Percentiles rank a stretch among this genome's conserved stretches.
phyloP scores from a whole-genome alignment of 1,140 invertebrate genomes.

The Drosophila biarmipes region DNA sequence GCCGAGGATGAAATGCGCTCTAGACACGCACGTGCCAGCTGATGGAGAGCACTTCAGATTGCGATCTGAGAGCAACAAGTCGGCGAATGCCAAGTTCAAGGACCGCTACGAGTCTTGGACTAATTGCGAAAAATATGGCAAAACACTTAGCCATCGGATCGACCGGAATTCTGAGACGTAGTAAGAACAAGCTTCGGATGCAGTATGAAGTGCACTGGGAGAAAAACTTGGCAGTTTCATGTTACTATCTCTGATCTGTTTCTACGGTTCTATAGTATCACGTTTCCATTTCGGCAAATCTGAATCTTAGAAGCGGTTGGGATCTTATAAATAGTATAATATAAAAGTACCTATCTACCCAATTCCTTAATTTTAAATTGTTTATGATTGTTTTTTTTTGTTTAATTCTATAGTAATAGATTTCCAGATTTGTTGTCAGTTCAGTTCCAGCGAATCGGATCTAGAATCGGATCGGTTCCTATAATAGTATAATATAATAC shows the following conservation, averaged over 20 bases:
- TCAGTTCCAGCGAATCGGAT: too few species aligned
- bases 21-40: conserved; percentile 61
- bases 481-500: too few species aligned
- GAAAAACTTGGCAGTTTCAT: not conserved
- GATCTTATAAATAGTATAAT: too few species aligned
- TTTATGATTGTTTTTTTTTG: too few species aligned
- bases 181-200: conserved; percentile 49
- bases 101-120: conserved; percentile 55
- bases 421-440: too few species aligned
- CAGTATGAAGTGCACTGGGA: conserved; percentile 7
- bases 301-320: too few species aligned
- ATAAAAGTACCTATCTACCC: too few species aligned
- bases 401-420: too few species aligned
- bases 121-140: conserved; percentile 58
- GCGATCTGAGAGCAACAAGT: conserved; percentile 50
- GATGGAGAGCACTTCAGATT: conserved; percentile 24
- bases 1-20: conserved; percentile 23
- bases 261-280: too few species aligned
- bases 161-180: conserved; percentile 52
- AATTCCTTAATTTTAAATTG: too few species aligned
- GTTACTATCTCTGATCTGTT: not conserved
- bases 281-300: too few species aligned
- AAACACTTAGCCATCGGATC: conserved; percentile 35
- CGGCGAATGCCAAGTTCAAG: conserved; percentile 70
- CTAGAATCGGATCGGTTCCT: too few species aligned